These are phyloP conservation scores for Orussus abietinus DNA, from an alignment of 1,140 invertebrate genomes.

Conservation along the genomic window DNA sequence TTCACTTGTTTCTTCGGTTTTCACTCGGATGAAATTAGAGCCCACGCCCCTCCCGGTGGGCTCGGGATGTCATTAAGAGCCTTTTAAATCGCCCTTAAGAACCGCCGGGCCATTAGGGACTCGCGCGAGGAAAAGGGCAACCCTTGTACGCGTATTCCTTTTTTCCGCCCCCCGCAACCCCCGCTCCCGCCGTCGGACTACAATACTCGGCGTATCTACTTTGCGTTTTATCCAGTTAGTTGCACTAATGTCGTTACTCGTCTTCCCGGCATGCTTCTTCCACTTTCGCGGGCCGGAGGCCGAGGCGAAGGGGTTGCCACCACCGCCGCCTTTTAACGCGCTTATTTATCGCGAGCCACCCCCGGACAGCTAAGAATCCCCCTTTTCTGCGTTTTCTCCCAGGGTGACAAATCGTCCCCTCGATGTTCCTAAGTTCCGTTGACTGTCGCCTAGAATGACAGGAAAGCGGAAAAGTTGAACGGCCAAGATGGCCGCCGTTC, in stretches of 20 bases:
- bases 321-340: conserved; percentile 1
- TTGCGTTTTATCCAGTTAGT: conserved; percentile 35
- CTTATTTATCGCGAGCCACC: too few relatives aligned
- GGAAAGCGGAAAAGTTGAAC: too few relatives aligned
- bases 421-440: too few relatives aligned
- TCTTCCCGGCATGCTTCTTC: conserved; percentile 18
- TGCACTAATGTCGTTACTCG: conserved; percentile 29
- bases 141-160: conserved; percentile 37
- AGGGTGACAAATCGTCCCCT: too few relatives aligned
- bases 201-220: conserved; percentile 28
- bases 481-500: too few relatives aligned
- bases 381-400: too few relatives aligned
- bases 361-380: too few relatives aligned
- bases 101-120: conserved; percentile 38
- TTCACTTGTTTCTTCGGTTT: conserved; percentile 50
- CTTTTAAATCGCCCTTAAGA: conserved; percentile 46
- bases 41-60: conserved; percentile 22
- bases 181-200: conserved; percentile 12
- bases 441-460: too few relatives aligned
- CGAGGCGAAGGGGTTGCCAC: conserved; percentile 9
- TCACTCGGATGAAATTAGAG: conserved; percentile 48
- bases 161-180: conserved; percentile 7
- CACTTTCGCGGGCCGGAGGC: too few relatives aligned
- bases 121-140: conserved; percentile 33
- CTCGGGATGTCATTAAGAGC: conserved; percentile 49